Evolutionary conservation across 2,113 vertebrate genomes (phyloP).

Genomic region (Phrynosoma platyrhinos): DNA sequence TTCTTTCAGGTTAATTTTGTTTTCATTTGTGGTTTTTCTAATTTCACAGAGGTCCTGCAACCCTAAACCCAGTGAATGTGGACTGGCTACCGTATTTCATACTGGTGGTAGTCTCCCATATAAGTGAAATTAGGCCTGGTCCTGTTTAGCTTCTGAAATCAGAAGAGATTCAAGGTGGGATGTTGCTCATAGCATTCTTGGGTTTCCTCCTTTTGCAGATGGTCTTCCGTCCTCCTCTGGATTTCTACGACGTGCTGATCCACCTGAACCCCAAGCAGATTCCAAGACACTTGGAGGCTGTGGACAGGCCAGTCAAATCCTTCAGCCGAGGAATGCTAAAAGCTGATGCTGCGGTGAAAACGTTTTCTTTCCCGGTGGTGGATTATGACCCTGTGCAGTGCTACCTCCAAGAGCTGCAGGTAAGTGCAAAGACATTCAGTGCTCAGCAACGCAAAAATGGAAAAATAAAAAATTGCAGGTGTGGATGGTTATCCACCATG

Average conservation of each 20-base stretch:
- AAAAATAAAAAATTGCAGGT: background rate
- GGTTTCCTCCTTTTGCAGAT: constrained; percentile 75
- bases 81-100: background rate
- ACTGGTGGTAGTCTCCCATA: too few relatives aligned
- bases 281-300: constrained; percentile 83
- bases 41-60: too few relatives aligned
- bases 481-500: too few relatives aligned
- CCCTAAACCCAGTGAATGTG: too few relatives aligned
- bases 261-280: constrained; percentile 87
- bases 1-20: too few relatives aligned
- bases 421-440: constrained; percentile 61
- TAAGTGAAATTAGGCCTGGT: background rate
- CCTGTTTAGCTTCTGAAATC: background rate
- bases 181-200: too few relatives aligned
- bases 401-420: constrained; percentile 90
- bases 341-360: constrained; percentile 25
- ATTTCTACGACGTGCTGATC: constrained; percentile 91
- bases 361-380: constrained; percentile 85
- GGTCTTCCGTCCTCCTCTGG: constrained; percentile 91
- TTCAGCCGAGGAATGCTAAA: constrained; percentile 80
- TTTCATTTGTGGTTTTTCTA: too few relatives aligned
- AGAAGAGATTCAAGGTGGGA: too few relatives aligned
- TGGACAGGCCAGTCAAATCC: constrained; percentile 80
- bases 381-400: constrained; percentile 89
- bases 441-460: rapidly evolving